A percentile compares a stretch with the other conserved stretches of the same genome.
These are phyloP conservation scores for Uloborus plumipes DNA, from an alignment of 2,888 invertebrate genomes.

Conservation along the genomic window DNA sequence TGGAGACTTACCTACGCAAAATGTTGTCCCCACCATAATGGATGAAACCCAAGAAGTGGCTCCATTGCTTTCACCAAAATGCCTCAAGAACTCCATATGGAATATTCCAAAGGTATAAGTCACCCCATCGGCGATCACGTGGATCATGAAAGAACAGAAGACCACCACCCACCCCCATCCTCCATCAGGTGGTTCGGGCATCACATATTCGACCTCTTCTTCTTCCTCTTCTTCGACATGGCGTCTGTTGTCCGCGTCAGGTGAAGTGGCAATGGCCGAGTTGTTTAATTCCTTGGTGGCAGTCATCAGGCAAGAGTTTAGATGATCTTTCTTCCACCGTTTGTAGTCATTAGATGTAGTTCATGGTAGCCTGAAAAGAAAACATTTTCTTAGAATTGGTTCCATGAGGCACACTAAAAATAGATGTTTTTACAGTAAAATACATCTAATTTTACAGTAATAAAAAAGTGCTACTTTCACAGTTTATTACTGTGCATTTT, in stretches of 20 bases:
- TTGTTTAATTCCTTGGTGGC: conserved; percentile 26
- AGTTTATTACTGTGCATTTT: too few relatives aligned
- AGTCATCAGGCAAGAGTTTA: conserved; percentile 17
- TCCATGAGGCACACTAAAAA: too few relatives aligned
- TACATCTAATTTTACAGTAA: too few relatives aligned
- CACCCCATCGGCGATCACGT: conserved; percentile 92
- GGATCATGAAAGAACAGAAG: conserved; percentile 95
- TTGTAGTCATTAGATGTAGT: neutral
- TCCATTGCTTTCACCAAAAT: conserved; percentile 87
- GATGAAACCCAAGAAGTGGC: conserved; percentile 94
- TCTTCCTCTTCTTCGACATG: conserved; percentile 34
- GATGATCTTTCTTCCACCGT: too few relatives aligned
- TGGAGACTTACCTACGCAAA: conserved; percentile 85
- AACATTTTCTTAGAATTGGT: neutral
- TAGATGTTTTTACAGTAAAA: too few relatives aligned
- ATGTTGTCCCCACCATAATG: conserved; percentile 92
- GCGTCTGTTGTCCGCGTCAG: neutral
- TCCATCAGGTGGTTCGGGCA: conserved; percentile 79
- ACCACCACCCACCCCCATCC: conserved; percentile 97
- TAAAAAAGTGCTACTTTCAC: too few relatives aligned
- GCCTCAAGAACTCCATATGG: conserved; percentile 85
- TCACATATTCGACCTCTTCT: conserved; percentile 28
- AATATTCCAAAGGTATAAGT: conserved; percentile 98
- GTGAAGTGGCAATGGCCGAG: neutral
- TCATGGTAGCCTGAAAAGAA: conserved; percentile 6